Percentiles rank a stretch among this genome's conserved stretches.
phyloP scores from a whole-genome alignment of 2,888 invertebrate genomes.

The Xestoiulus laeticollis region DNA sequence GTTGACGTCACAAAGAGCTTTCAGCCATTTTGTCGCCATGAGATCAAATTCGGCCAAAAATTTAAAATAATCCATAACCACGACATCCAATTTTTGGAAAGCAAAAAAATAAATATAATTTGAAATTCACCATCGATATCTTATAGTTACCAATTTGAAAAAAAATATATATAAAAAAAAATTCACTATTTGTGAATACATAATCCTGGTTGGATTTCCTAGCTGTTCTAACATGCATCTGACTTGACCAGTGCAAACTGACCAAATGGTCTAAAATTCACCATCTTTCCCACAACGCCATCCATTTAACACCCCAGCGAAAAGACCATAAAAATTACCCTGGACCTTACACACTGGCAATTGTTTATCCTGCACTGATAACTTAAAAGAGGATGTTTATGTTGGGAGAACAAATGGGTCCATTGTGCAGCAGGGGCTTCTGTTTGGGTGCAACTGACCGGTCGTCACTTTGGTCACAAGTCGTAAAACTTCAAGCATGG shows the following conservation, averaged over 20 bases:
- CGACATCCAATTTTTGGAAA: background rate
- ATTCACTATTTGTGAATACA: background rate
- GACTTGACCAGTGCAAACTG: background rate
- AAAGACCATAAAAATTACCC: constrained; percentile 7
- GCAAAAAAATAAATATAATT: background rate
- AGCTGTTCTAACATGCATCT: background rate
- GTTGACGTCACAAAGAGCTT: background rate
- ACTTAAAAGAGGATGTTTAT: constrained; percentile 29
- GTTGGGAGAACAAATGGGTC: background rate
- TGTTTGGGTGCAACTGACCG: constrained; percentile 12
- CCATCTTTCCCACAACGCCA: too few species aligned
- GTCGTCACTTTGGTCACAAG: background rate
- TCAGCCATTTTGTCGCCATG: background rate
- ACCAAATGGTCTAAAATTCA: background rate
- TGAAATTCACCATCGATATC: background rate
- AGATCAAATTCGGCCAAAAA: background rate
- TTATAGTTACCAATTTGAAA: background rate
- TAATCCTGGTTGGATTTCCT: background rate
- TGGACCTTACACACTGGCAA: background rate
- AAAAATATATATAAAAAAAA: background rate
- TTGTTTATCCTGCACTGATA: background rate
- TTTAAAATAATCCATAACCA: background rate
- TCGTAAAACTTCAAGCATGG: constrained; percentile 2
- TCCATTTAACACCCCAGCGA: background rate
- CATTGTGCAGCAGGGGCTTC: background rate